These are phyloP conservation scores for Salvelinus sp. DNA, from an alignment of 2,113 vertebrate species.

Conservation along the genomic window DNA sequence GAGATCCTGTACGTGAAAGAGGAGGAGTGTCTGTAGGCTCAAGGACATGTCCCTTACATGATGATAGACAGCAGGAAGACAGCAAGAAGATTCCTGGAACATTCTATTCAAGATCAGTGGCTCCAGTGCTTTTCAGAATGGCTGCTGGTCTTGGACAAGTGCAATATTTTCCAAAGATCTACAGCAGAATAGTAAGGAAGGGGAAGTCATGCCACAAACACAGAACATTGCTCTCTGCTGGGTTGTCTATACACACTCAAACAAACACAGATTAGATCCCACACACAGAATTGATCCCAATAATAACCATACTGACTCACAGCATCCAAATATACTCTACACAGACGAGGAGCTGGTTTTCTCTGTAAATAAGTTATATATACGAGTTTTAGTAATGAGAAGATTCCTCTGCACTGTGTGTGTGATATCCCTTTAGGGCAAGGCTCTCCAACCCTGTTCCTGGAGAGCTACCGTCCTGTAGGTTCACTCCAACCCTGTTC, in stretches of 20 bases:
- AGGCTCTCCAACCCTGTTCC: no score
- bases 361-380: constrained; percentile 36
- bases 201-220: not conserved
- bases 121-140: constrained; percentile 16
- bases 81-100: not conserved
- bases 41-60: not conserved
- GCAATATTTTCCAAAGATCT: not conserved
- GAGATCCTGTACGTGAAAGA: constrained; percentile 90
- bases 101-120: constrained; percentile 1
- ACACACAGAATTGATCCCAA: no score
- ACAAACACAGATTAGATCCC: not conserved
- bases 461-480: no score
- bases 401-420: constrained; percentile 37
- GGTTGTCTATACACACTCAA: constrained; percentile 7
- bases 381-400: constrained; percentile 24
- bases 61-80: constrained; percentile 9
- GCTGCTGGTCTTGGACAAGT: not conserved
- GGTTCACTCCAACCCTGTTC: no score
- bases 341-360: constrained; percentile 54
- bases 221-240: constrained; percentile 64
- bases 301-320: not conserved
- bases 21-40: constrained; percentile 71
- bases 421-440: constrained; percentile 37
- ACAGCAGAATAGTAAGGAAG: not conserved
- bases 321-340: not conserved